Evolutionary conservation across 2,888 invertebrate species (phyloP), one percentile per base, ranked within the genome.

Genomic region (Athalia circularis): DNA sequence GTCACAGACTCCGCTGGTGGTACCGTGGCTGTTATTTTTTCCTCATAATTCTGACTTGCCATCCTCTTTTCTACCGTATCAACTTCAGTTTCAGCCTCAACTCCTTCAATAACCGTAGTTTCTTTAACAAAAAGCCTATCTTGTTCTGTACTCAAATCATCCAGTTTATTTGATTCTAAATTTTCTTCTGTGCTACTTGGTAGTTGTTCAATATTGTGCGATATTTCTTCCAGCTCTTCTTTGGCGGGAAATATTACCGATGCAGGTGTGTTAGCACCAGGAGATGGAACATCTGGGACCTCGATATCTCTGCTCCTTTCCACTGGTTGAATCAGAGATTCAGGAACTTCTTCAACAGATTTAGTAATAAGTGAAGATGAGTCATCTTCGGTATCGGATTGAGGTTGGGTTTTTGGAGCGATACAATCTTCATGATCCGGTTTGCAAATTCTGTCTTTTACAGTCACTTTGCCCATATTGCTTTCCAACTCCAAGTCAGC

Each of bases 31-130:
- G 7, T 59, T 57, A 13, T 29, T 29, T 65, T 65, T 74, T 74
- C 78, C 45, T 62, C 45, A 62, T 64, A 29, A 50, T 65, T 48
- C 15, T 47, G 13, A 64, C 54, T 64, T 50, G 6, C 50, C 15
- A 62, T 47, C 57, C 52, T 15, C 5, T 62, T 74, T 45, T 54
- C 13, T 29, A 64, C 54, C 47, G 47, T 48, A 52, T n/a, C 59
- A 59, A 11, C 13, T 72, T 15, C 57, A 50, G 50, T 54, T 50
- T 70, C 64, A 4, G 50, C 50, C 75, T 81, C 70, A 9, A 3
- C 67, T 52, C 78, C 64, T 57, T 61, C 47, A 70, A 13, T 5
- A 62, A 67, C 76, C 75, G 68, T 67, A n/a, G 59, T 47, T 70
- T 77, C 48, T 15, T 15, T 29, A 65, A 48, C 9, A 54, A 48